Conservation (phyloP, 2,888 invertebrate genomes). For the Apomyelois bistriatella region DNA sequence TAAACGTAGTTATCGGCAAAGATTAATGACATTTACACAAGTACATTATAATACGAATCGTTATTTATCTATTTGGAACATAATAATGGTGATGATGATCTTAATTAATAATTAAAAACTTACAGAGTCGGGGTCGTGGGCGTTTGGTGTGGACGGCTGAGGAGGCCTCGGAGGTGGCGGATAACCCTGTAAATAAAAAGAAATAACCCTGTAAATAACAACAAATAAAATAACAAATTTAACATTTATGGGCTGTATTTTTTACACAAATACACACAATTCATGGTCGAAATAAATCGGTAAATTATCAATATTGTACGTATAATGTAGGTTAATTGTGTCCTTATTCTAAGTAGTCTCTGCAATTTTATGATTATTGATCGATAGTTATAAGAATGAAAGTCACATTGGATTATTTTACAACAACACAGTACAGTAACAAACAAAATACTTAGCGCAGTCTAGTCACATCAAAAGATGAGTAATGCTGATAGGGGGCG, state of each 20-base stretch:
- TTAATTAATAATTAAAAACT: slow-evolving; percentile 48
- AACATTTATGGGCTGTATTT: too few relatives aligned
- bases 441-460: too few relatives aligned
- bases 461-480: too few relatives aligned
- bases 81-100: background rate
- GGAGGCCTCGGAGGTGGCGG: slow-evolving; percentile 86
- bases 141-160: slow-evolving; percentile 88
- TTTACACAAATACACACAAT: background rate
- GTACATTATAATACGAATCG: background rate
- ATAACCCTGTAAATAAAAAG: slow-evolving; percentile 77
- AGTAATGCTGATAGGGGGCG: too few relatives aligned
- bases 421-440: too few relatives aligned
- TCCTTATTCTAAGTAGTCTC: too few relatives aligned
- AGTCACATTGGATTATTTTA: too few relatives aligned
- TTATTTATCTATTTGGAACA: background rate
- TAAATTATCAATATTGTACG: too few relatives aligned
- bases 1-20: background rate
- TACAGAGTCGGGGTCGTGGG: slow-evolving; percentile 88
- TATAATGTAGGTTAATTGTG: too few relatives aligned
- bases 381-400: too few relatives aligned
- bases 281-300: too few relatives aligned
- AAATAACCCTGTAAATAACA: slow-evolving; percentile 76
- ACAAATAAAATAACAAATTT: background rate
- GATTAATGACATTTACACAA: background rate
- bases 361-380: too few relatives aligned